Evolutionary conservation across 2,888 invertebrate genomes (phyloP), one percentile per base, ranked within the genome.

Genomic region (Galeruca laticollis): DNA sequence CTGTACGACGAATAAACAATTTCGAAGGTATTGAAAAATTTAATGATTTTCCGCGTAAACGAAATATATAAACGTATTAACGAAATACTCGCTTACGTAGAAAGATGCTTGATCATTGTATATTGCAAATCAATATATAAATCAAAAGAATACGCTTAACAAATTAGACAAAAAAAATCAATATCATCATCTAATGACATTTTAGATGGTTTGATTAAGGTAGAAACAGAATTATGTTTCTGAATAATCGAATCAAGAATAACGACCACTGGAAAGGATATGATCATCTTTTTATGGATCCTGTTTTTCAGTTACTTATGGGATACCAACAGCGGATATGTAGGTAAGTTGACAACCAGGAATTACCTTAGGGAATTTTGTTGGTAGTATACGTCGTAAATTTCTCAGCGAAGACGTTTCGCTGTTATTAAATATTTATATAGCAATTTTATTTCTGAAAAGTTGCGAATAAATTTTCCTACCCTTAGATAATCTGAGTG

Each of bases 211-310:
- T 66, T 69, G 65, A 65, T 9, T 57, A 26, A 52, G 72, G 52
- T 60, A 31, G 60, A 56, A 63, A 56, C 52, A 73, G 73, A 75
- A 74, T 65, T 73, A 73, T 80, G 80, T 72, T 74, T 68, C 69
- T 76, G 74, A 73, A 74, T 76, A 75, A 73, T 69, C 68, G 75
- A 68, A 75, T 63, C 70, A 74, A 71, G 68, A 75, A 67, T 49
- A 76, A 72, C 73, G 72, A 64, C 64, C 68, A 67, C 37, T 63
- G 60, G 51, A 71, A 61, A 66, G 75, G 77, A 73, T 73, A 79
- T 80, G 77, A 75, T 76, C 66, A 64, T 73, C 64, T 69, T 74
- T 57, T 65, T 75, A 67, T 77, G 76, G 73, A 59, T 77, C 52
- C 60, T 77, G 51, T 63, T 77, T 71, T 73, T 77, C 47, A 68